Evolutionary conservation across 2,888 invertebrate genomes (phyloP).

Genomic region (Cyrtodaria siliqua): DNA sequence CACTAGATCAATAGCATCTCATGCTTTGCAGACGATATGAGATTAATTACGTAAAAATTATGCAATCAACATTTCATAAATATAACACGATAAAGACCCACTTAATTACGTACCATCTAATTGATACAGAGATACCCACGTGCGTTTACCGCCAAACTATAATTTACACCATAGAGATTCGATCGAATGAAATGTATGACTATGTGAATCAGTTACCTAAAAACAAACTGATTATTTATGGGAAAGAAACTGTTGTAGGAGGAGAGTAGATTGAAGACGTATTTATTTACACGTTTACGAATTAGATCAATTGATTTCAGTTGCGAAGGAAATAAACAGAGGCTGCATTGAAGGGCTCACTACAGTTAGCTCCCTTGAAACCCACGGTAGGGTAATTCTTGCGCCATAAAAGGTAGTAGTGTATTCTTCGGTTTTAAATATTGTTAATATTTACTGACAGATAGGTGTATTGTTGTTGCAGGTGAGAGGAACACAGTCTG

Average conservation of each 20-base stretch:
- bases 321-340: too few relatives aligned
- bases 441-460: too few relatives aligned
- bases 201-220: background rate
- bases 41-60: conserved; percentile 34
- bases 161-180: background rate
- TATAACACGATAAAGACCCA: background rate
- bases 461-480: too few relatives aligned
- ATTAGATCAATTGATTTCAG: too few relatives aligned
- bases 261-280: background rate
- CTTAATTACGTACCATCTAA: background rate
- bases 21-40: conserved; percentile 16
- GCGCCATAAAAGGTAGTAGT: too few relatives aligned
- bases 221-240: background rate
- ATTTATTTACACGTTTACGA: too few relatives aligned
- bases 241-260: background rate
- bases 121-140: background rate
- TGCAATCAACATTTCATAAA: conserved; percentile 51
- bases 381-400: too few relatives aligned
- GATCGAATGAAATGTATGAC: background rate
- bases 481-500: too few relatives aligned
- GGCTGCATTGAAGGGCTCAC: too few relatives aligned
- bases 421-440: too few relatives aligned
- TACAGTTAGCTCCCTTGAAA: too few relatives aligned
- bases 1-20: background rate
- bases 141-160: background rate